Percentiles rank a stretch among this genome's conserved stretches.
These are phyloP conservation scores for Ceyx erithaca DNA, from an alignment of 2,797 vertebrate species.

Conservation along the genomic window DNA sequence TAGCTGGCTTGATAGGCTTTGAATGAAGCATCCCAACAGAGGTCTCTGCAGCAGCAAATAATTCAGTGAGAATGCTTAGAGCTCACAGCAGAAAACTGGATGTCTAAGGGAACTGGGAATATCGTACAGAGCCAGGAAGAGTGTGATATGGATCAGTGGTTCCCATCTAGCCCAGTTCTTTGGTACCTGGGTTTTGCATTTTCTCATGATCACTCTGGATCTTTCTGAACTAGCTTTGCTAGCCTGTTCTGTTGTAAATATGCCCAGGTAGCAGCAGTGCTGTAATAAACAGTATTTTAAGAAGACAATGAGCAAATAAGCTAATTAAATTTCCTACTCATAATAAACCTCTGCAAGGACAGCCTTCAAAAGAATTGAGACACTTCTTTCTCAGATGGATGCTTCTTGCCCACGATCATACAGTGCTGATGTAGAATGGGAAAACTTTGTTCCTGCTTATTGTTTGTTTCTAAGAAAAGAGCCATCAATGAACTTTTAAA, in stretches of 20 bases:
- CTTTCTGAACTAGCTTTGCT: not conserved
- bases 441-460: not conserved
- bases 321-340: not conserved
- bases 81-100: not conserved
- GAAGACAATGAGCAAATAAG: not conserved
- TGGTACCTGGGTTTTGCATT: not conserved
- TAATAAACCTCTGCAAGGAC: not conserved
- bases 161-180: not conserved
- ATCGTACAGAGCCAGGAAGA: not conserved
- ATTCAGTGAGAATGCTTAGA: not conserved
- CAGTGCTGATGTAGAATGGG: not conserved
- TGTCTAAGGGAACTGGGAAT: not conserved
- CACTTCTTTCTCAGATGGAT: not conserved
- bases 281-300: not conserved
- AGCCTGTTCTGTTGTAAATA: not conserved
- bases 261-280: not conserved
- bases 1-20: not conserved
- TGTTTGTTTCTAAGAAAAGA: not conserved
- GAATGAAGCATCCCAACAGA: not conserved
- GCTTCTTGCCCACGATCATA: not conserved
- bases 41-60: not conserved
- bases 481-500: not conserved
- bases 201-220: not conserved
- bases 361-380: not conserved
- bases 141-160: not conserved